Base-by-base conservation (phyloP, 1,140 invertebrate species). In the Brachionus calyciflorus region DNA sequence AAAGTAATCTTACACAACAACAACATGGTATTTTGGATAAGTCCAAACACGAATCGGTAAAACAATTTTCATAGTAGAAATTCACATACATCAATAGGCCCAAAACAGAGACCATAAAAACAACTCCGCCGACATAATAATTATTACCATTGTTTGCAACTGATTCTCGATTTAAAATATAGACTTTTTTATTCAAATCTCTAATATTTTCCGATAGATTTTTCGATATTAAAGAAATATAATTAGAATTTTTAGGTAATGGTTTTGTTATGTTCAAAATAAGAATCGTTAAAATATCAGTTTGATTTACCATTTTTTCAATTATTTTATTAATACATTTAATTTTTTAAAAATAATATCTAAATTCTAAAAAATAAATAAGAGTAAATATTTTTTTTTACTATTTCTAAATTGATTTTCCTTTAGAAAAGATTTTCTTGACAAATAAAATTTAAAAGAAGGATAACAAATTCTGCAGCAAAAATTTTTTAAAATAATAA, bases 61-160 rank as follows among this genome's bases (percentile, higher is more conserved):
- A 70, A 19, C 65, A 70, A 21, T 70, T 70, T 46, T 70, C 65
- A 49, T 49, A 48, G 17, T 70, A 70, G 33, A 70, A 51, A 48
- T 70, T 70, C 12, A 70, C 65, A 46, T 70, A 70, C 41, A 70
- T 48, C 24, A 70, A 21, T 17, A 70, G 65, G 9, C 65, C 65
- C n/a, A 70, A 7, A 5, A 70, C 65, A 17, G 65, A 48, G 10
- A 21, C 30, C 65, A 70, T 70, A 30, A 70, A 70, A 30, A 70
- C 28, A 14, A 70, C 65, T 10, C 65, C 65, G 10, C 44, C 65
- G 46, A 30, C 40, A 48, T 70, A 70, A 51, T 70, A 70, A 70
- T 48, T 44, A n/a, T 33, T 44, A n/a, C 65, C 65, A 51, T 7
- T 3, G 2, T 26, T n/a, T 17, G 30, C 26, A 26, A 37, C 33